Base-by-base conservation (phyloP, 2,888 invertebrate genomes). In the Drosophila paramelanica region DNA sequence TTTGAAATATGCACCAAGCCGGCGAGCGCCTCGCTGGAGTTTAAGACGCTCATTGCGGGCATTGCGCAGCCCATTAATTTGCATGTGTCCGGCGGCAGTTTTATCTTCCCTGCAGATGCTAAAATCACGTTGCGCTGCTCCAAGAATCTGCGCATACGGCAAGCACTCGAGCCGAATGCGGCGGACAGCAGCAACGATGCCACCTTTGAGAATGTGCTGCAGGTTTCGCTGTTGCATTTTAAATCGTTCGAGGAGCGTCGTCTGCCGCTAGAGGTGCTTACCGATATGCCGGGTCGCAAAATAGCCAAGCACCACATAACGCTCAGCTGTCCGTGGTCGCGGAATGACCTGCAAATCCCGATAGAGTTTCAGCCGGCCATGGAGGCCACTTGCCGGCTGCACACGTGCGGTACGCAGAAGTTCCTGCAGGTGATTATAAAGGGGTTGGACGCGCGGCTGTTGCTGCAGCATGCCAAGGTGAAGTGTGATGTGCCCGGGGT, bases 291-390 rank as follows among this genome's bases (percentile, higher is more conserved):
- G 27, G 95, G 96, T 23, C 95, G 95, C 78, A 96, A 94, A 82
- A 94, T 94, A 83, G 94, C 95, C 72, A 95, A 96, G 85, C 96
- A 96, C 90, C 95, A 95, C 90, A 96, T 97, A n/a, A 95, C 95
- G 90, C 93, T 97, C 46, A 94, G 94, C 67, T 96, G 96, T 90
- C 97, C 97, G 0, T 97, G 97, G 96, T 94, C 94, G 81, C 93
- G 94, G 2, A 94, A 95, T 67, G 95, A 96, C 33, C 94, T 94
- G n/a, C 94, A 95, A 72, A 95, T 97, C 46, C 94, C 95, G 2
- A 93, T 98, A 5, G 95, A 96, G 88, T 98, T 98, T 93, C 94
- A 95, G 8, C 96, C 97, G 0, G 98, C 98, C 0, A 94, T 98
- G 91, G 94, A 95, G 79, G 95, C 96, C 0, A 94, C 95, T 1